Evolutionary conservation across 2,797 vertebrate genomes (phyloP).

Genomic region (Micropoecilia bifurca): DNA sequence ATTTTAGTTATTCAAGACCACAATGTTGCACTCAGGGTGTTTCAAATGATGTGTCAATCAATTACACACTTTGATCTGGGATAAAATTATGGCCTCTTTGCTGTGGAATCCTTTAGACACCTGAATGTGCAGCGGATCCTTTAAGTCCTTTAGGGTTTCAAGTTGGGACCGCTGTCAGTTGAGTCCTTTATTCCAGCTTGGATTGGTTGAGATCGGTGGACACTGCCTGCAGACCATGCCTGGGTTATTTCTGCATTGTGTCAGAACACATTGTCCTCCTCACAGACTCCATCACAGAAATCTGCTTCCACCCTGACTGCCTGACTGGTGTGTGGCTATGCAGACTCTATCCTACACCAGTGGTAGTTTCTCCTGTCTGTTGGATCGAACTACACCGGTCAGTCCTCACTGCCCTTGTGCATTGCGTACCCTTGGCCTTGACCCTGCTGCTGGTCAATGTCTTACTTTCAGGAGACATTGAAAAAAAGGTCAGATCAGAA

Average conservation of each 20-base stretch:
- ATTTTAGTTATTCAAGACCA: background rate
- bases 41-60: background rate
- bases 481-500: background rate
- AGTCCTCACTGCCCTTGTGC: background rate
- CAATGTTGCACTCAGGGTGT: background rate
- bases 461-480: background rate
- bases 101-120: background rate
- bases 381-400: background rate
- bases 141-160: background rate
- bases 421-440: background rate
- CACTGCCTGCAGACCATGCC: background rate
- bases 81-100: background rate
- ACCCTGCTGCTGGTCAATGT: background rate
- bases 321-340: background rate
- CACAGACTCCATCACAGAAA: background rate
- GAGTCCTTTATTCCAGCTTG: background rate
- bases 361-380: background rate
- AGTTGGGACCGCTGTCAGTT: background rate
- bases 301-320: background rate
- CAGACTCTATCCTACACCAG: background rate
- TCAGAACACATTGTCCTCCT: background rate
- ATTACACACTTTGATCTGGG: no score
- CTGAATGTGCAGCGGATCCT: background rate
- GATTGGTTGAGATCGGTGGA: background rate
- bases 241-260: background rate